phyloP scores from a whole-genome alignment of 2,113 vertebrate species.

The Aspiorhynchus laticeps region DNA sequence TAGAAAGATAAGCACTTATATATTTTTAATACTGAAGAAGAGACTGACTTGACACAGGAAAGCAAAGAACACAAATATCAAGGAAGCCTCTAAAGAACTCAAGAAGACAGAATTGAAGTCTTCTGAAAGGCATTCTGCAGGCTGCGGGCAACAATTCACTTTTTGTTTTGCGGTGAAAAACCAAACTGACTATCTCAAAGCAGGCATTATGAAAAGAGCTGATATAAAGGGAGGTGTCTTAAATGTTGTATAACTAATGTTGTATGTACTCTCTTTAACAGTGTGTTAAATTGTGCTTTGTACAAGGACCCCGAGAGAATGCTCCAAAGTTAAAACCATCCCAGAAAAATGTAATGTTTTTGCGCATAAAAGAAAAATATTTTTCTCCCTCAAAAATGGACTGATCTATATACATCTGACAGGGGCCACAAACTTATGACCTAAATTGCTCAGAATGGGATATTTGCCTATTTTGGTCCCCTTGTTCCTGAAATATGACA shows the following conservation, averaged over 20 bases:
- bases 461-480: background rate
- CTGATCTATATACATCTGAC: background rate
- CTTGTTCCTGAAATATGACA: background rate
- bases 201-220: constrained; percentile 22
- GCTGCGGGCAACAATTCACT: background rate
- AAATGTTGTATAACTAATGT: constrained; percentile 48
- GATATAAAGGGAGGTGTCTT: constrained; percentile 42
- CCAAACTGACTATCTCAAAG: constrained; percentile 20
- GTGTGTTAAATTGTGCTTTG: constrained; percentile 37
- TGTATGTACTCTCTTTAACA: constrained; percentile 48
- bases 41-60: constrained; percentile 8
- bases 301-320: constrained; percentile 13
- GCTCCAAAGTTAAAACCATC: constrained; percentile 11
- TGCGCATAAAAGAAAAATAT: background rate
- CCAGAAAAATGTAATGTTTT: constrained; percentile 16
- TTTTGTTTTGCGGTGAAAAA: constrained; percentile 47
- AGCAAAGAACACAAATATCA: background rate
- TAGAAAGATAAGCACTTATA: constrained; percentile 35
- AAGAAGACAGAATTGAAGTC: background rate
- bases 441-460: background rate
- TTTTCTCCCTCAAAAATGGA: constrained; percentile 16
- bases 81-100: background rate
- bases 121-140: constrained; percentile 14
- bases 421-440: background rate
- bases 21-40: constrained; percentile 53